Evolutionary conservation across 2,797 vertebrate genomes (phyloP).

Genomic region (Rhadinocentrus ornatus): DNA sequence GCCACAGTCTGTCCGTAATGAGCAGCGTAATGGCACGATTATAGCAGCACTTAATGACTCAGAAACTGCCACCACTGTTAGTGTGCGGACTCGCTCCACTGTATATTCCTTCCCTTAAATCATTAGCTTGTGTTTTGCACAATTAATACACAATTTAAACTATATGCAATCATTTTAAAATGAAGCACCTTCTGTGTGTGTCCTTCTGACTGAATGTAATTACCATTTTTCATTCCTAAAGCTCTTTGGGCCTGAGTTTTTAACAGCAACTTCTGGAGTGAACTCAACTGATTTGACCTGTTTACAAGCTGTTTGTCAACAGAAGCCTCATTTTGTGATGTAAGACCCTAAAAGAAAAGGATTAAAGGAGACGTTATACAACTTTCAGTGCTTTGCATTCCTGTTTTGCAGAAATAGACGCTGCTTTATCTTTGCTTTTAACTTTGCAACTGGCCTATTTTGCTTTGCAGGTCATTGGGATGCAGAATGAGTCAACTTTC

Average conservation of each 20-base stretch:
- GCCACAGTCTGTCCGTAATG: conserved; percentile 81
- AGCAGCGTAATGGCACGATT: conserved; percentile 82
- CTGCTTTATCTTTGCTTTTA: no score
- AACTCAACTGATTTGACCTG: not conserved
- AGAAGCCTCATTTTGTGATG: not conserved
- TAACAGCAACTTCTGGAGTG: not conserved
- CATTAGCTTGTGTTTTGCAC: conserved; percentile 53
- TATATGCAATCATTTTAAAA: conserved; percentile 7
- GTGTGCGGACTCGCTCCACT: conserved; percentile 53
- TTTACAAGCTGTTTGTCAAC: not conserved
- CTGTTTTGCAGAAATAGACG: not conserved
- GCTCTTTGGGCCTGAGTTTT: not conserved
- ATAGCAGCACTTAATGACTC: conserved; percentile 80
- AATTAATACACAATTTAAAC: conserved; percentile 59
- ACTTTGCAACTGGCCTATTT: not conserved
- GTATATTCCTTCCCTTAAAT: conserved; percentile 47
- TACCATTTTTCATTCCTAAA: not conserved
- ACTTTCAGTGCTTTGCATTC: not conserved
- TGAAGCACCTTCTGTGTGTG: not conserved
- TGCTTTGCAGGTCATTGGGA: not conserved
- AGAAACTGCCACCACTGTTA: conserved; percentile 69
- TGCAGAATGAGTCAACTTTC: not conserved
- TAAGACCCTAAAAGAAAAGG: not conserved
- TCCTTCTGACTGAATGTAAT: not conserved
- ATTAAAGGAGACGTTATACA: not conserved